Evolutionary conservation across 1,140 invertebrate genomes (phyloP).

Genomic region (Eumaeus atala): DNA sequence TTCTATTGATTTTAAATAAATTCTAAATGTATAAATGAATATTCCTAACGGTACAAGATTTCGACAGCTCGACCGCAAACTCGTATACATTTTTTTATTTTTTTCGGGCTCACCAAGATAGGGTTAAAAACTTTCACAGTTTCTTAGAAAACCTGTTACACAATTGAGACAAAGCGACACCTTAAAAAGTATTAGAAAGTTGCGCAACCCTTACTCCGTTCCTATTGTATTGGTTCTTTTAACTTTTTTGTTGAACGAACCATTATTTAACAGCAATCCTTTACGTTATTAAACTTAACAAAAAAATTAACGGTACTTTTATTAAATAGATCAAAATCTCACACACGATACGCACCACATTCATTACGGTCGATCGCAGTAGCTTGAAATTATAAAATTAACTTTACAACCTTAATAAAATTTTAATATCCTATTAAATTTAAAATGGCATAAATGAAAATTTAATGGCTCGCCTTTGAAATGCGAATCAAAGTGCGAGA

Average conservation of each 20-base stretch:
- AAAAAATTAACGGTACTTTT: slow-evolving; percentile 14
- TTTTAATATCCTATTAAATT: slow-evolving; percentile 70
- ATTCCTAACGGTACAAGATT: too few species aligned
- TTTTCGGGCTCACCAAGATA: slow-evolving; percentile 24
- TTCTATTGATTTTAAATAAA: too few species aligned
- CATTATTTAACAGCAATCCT: slow-evolving; percentile 51
- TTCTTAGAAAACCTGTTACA: slow-evolving; percentile 51
- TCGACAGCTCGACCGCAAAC: too few species aligned
- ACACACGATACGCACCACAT: neutral
- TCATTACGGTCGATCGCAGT: slow-evolving; percentile 42
- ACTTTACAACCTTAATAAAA: slow-evolving; percentile 64
- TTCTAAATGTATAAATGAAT: too few species aligned
- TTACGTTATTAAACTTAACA: slow-evolving; percentile 47
- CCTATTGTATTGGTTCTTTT: slow-evolving; percentile 45
- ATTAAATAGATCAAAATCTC: neutral
- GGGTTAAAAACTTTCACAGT: slow-evolving; percentile 52
- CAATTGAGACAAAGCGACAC: slow-evolving; percentile 40
- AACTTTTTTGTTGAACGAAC: slow-evolving; percentile 40
- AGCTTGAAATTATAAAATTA: slow-evolving; percentile 66
- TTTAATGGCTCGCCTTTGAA: slow-evolving; percentile 52
- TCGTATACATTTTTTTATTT: slow-evolving; percentile 1
- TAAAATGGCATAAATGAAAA: slow-evolving; percentile 69
- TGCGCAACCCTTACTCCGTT: slow-evolving; percentile 62
- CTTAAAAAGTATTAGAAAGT: slow-evolving; percentile 71
- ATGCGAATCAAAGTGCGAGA: slow-evolving; percentile 45